These are phyloP conservation scores for Eidolon dupreanum DNA, from an alignment of 2,797 vertebrate genomes.

Conservation along the genomic window DNA sequence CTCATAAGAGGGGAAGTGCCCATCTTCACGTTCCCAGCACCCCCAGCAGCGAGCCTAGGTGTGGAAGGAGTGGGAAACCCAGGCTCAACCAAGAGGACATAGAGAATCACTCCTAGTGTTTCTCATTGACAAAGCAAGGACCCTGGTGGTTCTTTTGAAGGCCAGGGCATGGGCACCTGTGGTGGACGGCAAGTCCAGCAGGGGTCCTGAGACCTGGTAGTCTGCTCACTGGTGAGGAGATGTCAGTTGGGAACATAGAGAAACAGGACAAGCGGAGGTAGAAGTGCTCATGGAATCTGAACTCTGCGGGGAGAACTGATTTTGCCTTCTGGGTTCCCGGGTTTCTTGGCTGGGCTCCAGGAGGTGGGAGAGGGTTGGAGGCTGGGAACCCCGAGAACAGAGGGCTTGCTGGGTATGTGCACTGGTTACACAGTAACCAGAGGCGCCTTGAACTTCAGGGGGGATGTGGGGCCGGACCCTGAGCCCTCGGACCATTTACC, in stretches of 20 bases:
- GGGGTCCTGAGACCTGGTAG: constrained; percentile 76
- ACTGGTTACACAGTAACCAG: neutral
- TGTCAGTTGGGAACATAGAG: neutral
- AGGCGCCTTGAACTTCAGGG: neutral
- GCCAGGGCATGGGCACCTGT: neutral
- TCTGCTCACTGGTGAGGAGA: constrained; percentile 89
- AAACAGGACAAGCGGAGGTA: neutral
- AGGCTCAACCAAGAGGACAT: neutral
- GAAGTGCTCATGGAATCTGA: neutral
- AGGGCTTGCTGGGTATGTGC: neutral
- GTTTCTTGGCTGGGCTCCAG: neutral
- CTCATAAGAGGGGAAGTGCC: neutral
- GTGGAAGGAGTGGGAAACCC: neutral
- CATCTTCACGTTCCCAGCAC: neutral
- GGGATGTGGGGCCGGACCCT: constrained; percentile 80
- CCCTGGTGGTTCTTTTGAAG: neutral
- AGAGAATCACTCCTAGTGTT: neutral
- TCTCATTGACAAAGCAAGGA: neutral
- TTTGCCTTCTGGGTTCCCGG: neutral
- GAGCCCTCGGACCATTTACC: constrained; percentile 92
- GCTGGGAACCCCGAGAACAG: neutral
- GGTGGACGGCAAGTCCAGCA: neutral
- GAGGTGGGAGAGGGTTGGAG: neutral
- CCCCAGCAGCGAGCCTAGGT: neutral
- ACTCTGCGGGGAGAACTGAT: too few relatives aligned